Percentiles rank a stretch among this genome's conserved stretches.
phyloP scores from a whole-genome alignment of 2,113 vertebrate species.

The Furnarius figulus region DNA sequence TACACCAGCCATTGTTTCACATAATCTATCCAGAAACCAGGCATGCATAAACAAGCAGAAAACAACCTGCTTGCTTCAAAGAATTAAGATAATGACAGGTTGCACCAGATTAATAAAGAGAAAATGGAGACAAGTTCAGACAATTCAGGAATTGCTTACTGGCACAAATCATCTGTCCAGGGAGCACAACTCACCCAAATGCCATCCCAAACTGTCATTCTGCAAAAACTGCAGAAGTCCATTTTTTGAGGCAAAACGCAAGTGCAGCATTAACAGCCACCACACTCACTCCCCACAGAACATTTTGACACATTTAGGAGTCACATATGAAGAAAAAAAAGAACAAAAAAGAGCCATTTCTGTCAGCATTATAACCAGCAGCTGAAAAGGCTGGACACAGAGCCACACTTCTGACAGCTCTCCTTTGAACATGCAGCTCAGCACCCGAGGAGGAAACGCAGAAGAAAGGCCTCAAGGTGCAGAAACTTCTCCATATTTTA shows the following conservation, averaged over 20 bases:
- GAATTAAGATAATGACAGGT: background rate
- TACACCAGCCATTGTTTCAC: background rate
- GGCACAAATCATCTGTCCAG: background rate
- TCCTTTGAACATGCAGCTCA: background rate
- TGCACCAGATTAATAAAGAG: background rate
- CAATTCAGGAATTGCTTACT: background rate
- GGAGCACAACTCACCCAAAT: background rate
- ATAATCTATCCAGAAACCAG: background rate
- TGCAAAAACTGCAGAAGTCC: background rate
- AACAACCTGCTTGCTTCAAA: background rate
- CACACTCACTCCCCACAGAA: background rate
- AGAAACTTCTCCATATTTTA: background rate
- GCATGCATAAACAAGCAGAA: background rate
- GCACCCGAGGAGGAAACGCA: background rate
- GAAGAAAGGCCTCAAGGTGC: background rate
- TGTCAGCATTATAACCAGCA: background rate
- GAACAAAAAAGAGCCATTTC: background rate
- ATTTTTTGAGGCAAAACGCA: background rate
- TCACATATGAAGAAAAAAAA: too few relatives aligned
- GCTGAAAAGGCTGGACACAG: background rate
- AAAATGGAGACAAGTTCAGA: background rate
- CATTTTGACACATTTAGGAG: background rate
- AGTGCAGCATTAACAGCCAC: rapidly evolving
- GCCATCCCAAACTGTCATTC: background rate
- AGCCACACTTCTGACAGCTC: background rate